Evolutionary conservation across 2,888 invertebrate species (phyloP), one percentile per base, ranked within the genome.

Genomic region (Stramonita haemastoma): DNA sequence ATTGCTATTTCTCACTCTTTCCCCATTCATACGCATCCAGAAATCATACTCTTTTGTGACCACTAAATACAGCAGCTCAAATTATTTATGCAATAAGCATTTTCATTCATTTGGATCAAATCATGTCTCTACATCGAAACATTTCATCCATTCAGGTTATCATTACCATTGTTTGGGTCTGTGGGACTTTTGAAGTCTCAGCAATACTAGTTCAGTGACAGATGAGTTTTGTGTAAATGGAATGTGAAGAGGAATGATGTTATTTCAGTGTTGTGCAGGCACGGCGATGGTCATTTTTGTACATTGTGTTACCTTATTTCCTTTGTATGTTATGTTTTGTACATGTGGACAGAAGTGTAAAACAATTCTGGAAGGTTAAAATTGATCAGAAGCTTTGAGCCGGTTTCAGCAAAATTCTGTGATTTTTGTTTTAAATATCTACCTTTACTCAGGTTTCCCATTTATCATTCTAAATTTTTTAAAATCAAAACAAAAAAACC

Each of bases 141-240:
- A 73, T 73, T 73, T 1, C n/a, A 26, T 26, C n/a, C n/a, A n/a
- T 73, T 73, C 22, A 13, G n/a, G 32, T 5, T 79, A 0, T 32
- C 34, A 32, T 13, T 19, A 46, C 19, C 11, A 46, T 46, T 83
- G 17, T 83, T 17, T 83, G 22, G 4, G 26, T 36, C 36, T 34
- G 36, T 22, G 8, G 19, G 34, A 36, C 15, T 19, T 34, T 15
- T 13, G 79, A 79, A 83, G 17, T 84, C 26, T 84, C 26, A 29
- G 57, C 2, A 26, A 26, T 83, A 29, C 46, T 17, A 83, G 8
- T 83, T 83, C 57, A 5, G 56, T 56, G 57, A 85, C 56, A 85
- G 84, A 57, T 85, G 84, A 36, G 57, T 85, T 85, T 56, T 85
- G 84, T 85, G 84, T 57, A n/a, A 11, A 29, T 57, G 56, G 84